phyloP scores from a whole-genome alignment of 2,113 vertebrate genomes.

The Stigmatopora argus region DNA sequence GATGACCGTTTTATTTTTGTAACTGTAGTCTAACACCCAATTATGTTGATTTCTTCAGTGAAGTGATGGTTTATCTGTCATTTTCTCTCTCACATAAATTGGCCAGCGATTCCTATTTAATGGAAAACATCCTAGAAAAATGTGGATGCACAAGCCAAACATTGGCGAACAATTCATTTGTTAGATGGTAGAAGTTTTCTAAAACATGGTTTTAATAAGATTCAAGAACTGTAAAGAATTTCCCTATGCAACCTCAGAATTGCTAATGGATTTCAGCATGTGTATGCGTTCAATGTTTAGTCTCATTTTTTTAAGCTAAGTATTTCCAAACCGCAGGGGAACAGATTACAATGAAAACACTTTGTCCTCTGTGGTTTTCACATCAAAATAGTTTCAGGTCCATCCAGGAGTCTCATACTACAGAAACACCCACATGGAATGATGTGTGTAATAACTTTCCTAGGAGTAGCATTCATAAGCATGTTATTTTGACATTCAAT shows the following conservation, averaged over 20 bases:
- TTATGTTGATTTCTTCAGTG: conserved; percentile 4
- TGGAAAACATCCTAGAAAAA: conserved; percentile 25
- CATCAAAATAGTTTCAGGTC: conserved; percentile 39
- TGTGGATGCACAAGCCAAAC: conserved; percentile 8
- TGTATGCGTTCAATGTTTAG: conserved; percentile 31
- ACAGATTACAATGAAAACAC: conserved; percentile 36
- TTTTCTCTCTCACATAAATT: conserved; percentile 10
- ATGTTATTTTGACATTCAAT: conserved; percentile 5
- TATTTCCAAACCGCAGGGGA: conserved; percentile 42
- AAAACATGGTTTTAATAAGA: conserved; percentile 46
- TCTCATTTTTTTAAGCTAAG: conserved; percentile 33
- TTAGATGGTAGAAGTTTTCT: conserved; percentile 17
- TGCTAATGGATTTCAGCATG: conserved; percentile 59
- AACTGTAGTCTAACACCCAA: neutral
- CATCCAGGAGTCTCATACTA: conserved; percentile 15
- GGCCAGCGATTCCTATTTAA: conserved; percentile 11
- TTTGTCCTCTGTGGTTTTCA: conserved; percentile 45
- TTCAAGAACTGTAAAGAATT: conserved; percentile 34
- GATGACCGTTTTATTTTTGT: neutral
- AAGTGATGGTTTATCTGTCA: conserved; percentile 1
- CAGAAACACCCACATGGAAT: conserved; percentile 12
- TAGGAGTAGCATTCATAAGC: neutral
- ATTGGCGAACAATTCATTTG: conserved; percentile 28
- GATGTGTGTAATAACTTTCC: conserved; percentile 18
- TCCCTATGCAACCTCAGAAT: conserved; percentile 42